Base-by-base conservation (phyloP, 1,140 invertebrate species). In the Cotesia typhae region DNA sequence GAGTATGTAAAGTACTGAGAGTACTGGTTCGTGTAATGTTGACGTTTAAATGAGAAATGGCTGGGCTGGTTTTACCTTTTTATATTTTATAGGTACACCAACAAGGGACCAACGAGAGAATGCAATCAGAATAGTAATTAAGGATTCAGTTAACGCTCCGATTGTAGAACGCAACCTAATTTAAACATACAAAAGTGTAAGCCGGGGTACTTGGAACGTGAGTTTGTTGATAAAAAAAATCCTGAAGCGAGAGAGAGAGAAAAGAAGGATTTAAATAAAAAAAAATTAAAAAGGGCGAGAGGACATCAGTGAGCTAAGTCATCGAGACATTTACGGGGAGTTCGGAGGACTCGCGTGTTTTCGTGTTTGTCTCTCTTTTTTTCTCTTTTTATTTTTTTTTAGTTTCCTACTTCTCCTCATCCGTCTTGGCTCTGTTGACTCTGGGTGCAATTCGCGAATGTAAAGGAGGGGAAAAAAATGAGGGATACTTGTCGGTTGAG, bases 121-220 rank as follows among this genome's bases (percentile, higher is more conserved):
- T 75, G 80, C 81, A 82, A 83, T 83, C 80, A 79, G 78, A 83
- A 82, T 82, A 82, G 80, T 82, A 84, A 82, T 82, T 81, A 83
- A 84, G 77, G 79, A 82, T 83, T 83, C 78, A 78, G 78, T 82
- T 81, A 81, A 82, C 78, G 78, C 76, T 78, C 77, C 75, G 77
- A 80, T 77, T 74, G 77, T 76, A 75, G 75, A 81, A 79, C 76
- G 77, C 79, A 81, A 82, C 78, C 80, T 80, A 82, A 83, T 83
- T 83, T 81, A 79, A 83, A 72, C 73, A 70, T 77, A 79, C 79
- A 81, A 82, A 83, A 82, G 77, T 82, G 67, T 76, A 81, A 75
- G 78, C 71, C 70, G 68, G 57, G 60, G 6, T 14, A 41, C 28
- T n/a, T 38, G 63, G 12, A n/a, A 65, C 35, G 37, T 38, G n/a